Base-by-base conservation (phyloP, 2,113 vertebrate species). In the Electrona antarctica region DNA sequence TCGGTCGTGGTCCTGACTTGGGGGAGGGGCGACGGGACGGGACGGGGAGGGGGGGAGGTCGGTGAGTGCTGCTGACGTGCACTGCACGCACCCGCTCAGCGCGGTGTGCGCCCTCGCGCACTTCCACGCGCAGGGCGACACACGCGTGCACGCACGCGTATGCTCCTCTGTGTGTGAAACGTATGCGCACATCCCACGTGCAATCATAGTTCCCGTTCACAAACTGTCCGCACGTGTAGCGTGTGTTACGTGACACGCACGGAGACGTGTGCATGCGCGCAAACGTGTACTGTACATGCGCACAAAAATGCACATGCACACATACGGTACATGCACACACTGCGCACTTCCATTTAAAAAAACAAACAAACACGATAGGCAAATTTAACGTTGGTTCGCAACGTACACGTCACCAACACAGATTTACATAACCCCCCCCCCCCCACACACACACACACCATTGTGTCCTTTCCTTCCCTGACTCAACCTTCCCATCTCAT, bases 401-500 rank as follows among this genome's bases (percentile, higher is more conserved):
- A 45, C 57, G 28, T 9, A 66, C 7, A 76, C 47, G 58, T 51
- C 67, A 57, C 55, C 61, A 48, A 46, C n/a, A 12, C 29, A 49
- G 21, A 73, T 49, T 10, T 50, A 69, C 57, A 4, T 58, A 6
- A 49, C 55, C 13, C 51, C 33, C 62, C 62, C 13, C 45, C 59
- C 47, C 5, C 49, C 47, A 69, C 46, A 48, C 56, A 63, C 50
- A 46, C 49, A 59, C 12, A 13, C 21, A 21, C 6, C 64, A 33
- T 21, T 59, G 54, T 55, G 1, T 21, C 47, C 48, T 50, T 11
- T 14, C 55, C 65, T 29, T 41, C 55, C 58, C 49, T 29, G n/a
- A 48, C 15, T 21, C 33, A 41, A 10, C 12, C 2, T 54, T 51
- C 41, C 45, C 60, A 45, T 46, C 62, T 59, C 47, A 55, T 66